Base-by-base conservation (phyloP, 2,888 invertebrate species). In the Caradrina kadenii region DNA sequence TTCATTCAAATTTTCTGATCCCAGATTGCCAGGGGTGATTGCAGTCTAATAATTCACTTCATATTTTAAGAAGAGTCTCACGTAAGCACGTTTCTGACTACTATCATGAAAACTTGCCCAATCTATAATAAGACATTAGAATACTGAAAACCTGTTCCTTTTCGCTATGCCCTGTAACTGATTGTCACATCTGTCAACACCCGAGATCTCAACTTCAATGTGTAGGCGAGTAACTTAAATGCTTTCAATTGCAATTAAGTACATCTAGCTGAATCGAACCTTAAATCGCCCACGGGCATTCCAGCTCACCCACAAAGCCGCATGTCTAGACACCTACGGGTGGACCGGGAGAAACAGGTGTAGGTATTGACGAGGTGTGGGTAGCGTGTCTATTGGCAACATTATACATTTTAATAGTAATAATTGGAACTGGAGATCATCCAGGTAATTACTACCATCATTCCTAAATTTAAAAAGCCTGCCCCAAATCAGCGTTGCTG, bases 1-100 rank as follows among this genome's bases (percentile, higher is more conserved):
- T 92, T 91, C 90, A 90, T 89, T 83, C 86, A 86, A 89, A 90
- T 88, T 91, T 90, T 86, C 84, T 79, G 86, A 83, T 90, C 88
- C 84, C 80, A 86, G 90, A 91, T 88, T 91, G 87, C 89, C 87
- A 86, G 85, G 87, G 81, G 85, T 82, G 85, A 86, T 88, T 82
- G 49, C 26, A 19, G 35, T 17, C 54, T 50, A 61, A 61, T 86
- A 86, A 88, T 86, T 89, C 53, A 62, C 63, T 53, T 48, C 26
- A 59, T 35, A 66, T 54, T 70, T 56, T 61, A 48, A 26, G n/a
- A 6, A 15, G 11, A 48, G 19, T 54, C 7, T 1, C n/a, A 22
- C 54, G 45, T 42, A 54, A 22, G 22, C 22, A 60, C 15, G 22
- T 60, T 55, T 53, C 11, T 31, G 10, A 35, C 50, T 50, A 19